Percentiles rank a stretch among this genome's conserved stretches.
Conservation (phyloP, 2,888 invertebrate genomes). For the Leuctra nigra region DNA sequence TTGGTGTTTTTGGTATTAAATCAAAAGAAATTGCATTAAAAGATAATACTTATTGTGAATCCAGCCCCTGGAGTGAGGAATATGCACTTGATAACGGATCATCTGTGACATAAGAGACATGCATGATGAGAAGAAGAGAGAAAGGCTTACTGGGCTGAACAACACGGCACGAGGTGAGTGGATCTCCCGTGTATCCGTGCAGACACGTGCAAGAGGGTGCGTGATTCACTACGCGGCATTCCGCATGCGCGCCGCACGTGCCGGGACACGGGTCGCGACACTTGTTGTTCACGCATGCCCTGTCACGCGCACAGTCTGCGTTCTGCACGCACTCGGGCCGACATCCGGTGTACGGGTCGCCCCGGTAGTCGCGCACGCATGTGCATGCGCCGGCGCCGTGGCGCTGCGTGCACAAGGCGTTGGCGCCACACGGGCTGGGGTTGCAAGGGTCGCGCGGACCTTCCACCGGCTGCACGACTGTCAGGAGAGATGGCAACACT, state of each 20-base stretch:
- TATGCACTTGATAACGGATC: too few relatives aligned
- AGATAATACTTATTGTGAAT: too few relatives aligned
- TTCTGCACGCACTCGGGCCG: conserved; percentile 81
- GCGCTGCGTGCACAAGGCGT: conserved; percentile 74
- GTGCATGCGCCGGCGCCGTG: conserved; percentile 78
- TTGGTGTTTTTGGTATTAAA: too few relatives aligned
- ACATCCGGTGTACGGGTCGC: conserved; percentile 82
- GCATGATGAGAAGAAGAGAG: background rate
- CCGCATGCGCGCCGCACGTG: conserved; percentile 72
- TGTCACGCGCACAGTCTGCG: conserved; percentile 67
- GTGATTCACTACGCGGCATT: conserved; percentile 75
- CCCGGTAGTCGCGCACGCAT: conserved; percentile 74
- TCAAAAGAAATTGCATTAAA: too few relatives aligned
- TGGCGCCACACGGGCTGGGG: conserved; percentile 81
- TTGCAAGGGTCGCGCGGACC: conserved; percentile 72
- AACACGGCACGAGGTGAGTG: conserved; percentile 44
- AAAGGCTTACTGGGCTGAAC: conserved; percentile 27
- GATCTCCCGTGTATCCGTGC: conserved; percentile 72
- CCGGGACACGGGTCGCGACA: conserved; percentile 78
- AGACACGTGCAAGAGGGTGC: conserved; percentile 74
- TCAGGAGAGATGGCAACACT: background rate
- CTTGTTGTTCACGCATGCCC: conserved; percentile 77
- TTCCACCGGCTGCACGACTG: conserved; percentile 40
- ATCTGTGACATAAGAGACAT: background rate
- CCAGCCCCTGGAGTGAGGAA: too few relatives aligned